Conservation (phyloP, 2,113 vertebrate genomes). For the Raja brachyura region DNA sequence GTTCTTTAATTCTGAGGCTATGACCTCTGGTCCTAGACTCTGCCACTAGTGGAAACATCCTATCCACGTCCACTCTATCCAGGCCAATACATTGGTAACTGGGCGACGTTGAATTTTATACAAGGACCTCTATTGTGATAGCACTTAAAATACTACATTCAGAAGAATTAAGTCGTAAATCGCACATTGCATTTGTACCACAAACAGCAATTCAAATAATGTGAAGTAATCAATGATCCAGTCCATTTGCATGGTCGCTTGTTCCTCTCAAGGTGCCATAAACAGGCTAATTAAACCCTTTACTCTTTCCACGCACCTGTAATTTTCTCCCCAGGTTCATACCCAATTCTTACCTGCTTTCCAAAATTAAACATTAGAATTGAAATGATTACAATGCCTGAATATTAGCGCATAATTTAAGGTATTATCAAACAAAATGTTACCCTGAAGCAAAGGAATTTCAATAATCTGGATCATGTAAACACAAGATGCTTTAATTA, state of each 20-base stretch:
- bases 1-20: too few species aligned
- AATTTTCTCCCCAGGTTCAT: neutral
- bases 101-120: neutral
- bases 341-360: neutral
- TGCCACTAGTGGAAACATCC: too few species aligned
- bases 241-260: neutral
- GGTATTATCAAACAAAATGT: neutral
- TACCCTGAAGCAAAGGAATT: neutral
- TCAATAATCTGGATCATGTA: conserved; percentile 27
- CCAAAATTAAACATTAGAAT: neutral
- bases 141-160: neutral
- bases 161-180: neutral
- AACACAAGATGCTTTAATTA: conserved; percentile 39
- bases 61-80: too few species aligned
- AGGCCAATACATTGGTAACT: neutral
- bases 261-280: neutral
- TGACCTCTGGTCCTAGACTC: too few species aligned
- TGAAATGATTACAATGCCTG: neutral
- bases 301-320: too few species aligned
- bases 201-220: neutral
- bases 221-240: neutral
- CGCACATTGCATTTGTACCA: neutral
- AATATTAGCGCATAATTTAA: neutral
- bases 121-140: neutral
- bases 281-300: neutral